These are phyloP conservation scores for Sebastes hopkinsi DNA, from an alignment of 2,797 vertebrate species.

Conservation along the genomic window DNA sequence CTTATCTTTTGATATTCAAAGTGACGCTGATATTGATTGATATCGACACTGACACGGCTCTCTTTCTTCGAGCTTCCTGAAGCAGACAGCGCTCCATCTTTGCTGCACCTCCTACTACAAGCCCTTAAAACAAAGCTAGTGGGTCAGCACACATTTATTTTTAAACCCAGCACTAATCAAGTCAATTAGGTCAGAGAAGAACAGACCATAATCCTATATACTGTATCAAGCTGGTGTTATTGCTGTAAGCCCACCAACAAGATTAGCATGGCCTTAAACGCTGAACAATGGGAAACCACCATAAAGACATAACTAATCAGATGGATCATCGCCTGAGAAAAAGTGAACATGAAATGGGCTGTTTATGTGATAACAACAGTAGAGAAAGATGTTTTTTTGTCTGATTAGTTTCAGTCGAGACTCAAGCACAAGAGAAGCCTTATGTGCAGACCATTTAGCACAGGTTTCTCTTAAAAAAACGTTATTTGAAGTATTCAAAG, in stretches of 20 bases:
- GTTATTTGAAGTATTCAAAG: neutral
- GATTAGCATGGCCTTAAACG: constrained; percentile 50
- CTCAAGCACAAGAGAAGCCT: neutral
- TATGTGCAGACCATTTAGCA: neutral
- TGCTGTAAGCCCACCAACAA: constrained; percentile 56
- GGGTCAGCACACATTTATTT: constrained; percentile 78
- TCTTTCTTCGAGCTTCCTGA: constrained; percentile 14
- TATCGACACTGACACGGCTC: neutral
- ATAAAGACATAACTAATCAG: constrained; percentile 42
- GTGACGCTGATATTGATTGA: neutral
- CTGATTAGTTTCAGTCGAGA: neutral
- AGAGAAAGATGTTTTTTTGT: neutral
- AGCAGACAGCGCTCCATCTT: constrained; percentile 6
- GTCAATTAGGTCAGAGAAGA: constrained; percentile 81
- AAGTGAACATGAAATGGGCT: constrained; percentile 4
- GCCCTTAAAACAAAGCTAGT: constrained; percentile 71
- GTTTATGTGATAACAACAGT: neutral
- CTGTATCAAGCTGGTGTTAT: constrained; percentile 45
- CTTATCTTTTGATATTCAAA: neutral
- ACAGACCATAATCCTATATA: constrained; percentile 69
- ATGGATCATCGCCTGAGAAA: constrained; percentile 18
- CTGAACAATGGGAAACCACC: constrained; percentile 36
- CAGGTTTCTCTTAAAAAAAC: neutral
- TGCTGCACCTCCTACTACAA: constrained; percentile 30
- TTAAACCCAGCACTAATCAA: constrained; percentile 81